Conservation (phyloP, 2,888 invertebrate species). For the Tillus elongatus region DNA sequence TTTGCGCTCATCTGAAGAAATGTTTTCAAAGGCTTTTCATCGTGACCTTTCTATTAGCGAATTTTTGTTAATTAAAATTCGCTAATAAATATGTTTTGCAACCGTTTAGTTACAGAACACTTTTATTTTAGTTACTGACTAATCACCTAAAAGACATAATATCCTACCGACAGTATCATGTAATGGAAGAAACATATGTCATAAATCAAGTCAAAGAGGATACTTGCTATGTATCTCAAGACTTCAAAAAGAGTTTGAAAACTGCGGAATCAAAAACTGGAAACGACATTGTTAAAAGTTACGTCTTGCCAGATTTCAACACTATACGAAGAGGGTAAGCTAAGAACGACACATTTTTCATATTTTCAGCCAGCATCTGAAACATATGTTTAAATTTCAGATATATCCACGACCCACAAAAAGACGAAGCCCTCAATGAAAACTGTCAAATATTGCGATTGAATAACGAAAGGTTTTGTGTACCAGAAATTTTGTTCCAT, state of each 20-base stretch:
- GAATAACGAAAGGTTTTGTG: constrained; percentile 88
- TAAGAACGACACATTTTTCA: constrained; percentile 6
- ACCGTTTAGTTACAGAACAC: too few species aligned
- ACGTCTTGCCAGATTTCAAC: constrained; percentile 94
- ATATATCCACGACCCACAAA: constrained; percentile 32
- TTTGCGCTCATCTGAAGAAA: too few species aligned
- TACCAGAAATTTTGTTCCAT: constrained; percentile 90
- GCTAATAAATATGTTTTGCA: too few species aligned
- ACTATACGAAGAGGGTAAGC: constrained; percentile 70
- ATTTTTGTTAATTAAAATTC: too few species aligned
- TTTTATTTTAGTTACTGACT: constrained; percentile 50
- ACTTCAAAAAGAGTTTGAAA: constrained; percentile 74
- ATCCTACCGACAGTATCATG: constrained; percentile 92
- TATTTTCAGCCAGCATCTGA: background rate
- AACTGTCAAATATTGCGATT: constrained; percentile 66
- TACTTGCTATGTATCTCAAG: constrained; percentile 81
- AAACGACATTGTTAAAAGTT: constrained; percentile 74
- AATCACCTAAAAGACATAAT: constrained; percentile 97
- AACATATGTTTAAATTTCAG: constrained; percentile 12
- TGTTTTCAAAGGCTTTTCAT: too few species aligned
- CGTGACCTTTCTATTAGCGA: too few species aligned
- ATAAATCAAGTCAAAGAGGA: constrained; percentile 99
- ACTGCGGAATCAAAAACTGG: constrained; percentile 52
- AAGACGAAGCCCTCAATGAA: constrained; percentile 30
- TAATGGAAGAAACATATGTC: constrained; percentile 98